Conservation (phyloP, 92 coral and sea anemone species). For the Phenganax subtilis region DNA sequence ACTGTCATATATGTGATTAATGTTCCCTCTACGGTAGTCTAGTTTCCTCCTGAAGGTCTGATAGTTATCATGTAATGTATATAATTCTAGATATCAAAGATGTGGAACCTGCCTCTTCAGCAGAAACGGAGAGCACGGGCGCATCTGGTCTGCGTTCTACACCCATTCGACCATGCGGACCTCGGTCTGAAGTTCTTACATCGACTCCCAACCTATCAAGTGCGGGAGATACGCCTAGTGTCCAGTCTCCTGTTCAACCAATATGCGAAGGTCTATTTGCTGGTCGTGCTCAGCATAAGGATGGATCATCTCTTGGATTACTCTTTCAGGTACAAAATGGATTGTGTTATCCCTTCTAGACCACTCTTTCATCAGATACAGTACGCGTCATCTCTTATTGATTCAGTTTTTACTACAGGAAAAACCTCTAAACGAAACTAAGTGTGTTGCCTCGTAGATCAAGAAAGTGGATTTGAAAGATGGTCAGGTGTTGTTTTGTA, state of each 20-base stretch:
- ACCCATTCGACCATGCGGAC: constrained; percentile 30
- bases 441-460: constrained; percentile 52
- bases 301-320: constrained; percentile 80
- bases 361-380: not conserved
- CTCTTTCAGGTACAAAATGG: constrained; percentile 67
- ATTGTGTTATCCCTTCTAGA: not conserved
- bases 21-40: no score
- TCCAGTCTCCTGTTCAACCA: constrained; percentile 76
- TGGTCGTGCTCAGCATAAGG: constrained; percentile 80
- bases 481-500: constrained; percentile 76
- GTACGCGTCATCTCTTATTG: not conserved
- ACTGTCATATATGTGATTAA: no score
- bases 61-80: no score
- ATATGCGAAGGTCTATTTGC: constrained; percentile 87
- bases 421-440: not conserved
- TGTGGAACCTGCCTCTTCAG: constrained; percentile 8
- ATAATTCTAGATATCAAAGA: not conserved
- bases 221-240: constrained; percentile 57
- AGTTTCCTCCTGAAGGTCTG: no score
- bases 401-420: not conserved
- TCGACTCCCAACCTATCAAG: constrained; percentile 86
- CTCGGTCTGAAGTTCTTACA: constrained; percentile 56
- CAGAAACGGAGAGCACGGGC: constrained; percentile 34
- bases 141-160: constrained; percentile 45
- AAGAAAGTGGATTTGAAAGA: constrained; percentile 81